phyloP scores from a whole-genome alignment of 35 echinoderm and acorn worm genomes.

The Chiridota heheva region DNA sequence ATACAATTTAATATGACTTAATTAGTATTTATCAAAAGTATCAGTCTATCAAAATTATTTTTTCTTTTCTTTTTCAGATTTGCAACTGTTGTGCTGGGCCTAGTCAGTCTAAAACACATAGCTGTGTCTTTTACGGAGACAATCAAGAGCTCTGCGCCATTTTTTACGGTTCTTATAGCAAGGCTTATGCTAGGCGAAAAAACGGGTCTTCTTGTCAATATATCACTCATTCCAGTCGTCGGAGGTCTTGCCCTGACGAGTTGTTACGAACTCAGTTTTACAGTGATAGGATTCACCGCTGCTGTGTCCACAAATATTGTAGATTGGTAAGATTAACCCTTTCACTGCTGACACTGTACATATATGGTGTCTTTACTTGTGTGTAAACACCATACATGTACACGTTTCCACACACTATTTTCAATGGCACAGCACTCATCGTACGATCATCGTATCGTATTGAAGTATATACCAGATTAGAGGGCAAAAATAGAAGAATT shows the following conservation, averaged over 20 bases:
- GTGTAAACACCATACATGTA: too few species aligned
- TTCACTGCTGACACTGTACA: too few species aligned
- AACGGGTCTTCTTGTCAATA: conserved; percentile 83
- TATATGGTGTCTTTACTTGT: too few species aligned
- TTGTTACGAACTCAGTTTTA: conserved; percentile 95
- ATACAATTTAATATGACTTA: too few species aligned
- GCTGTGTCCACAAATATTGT: conserved; percentile 96
- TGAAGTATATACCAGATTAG: not conserved
- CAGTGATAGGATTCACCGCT: conserved; percentile 75
- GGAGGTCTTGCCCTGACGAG: conserved; percentile 91
- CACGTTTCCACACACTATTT: too few species aligned
- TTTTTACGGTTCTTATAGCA: conserved; percentile 90
- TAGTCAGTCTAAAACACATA: conserved; percentile 88
- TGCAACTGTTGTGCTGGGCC: conserved; percentile 83
- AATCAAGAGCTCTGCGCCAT: conserved; percentile 93
- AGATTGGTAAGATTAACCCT: conserved; percentile 99
- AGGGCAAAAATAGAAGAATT: too few species aligned
- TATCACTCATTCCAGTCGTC: conserved; percentile 83
- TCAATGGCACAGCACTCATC: too few species aligned
- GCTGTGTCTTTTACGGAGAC: conserved; percentile 98
- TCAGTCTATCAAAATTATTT: too few species aligned
- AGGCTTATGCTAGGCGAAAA: conserved; percentile 69
- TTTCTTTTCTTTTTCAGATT: conserved; percentile 49
- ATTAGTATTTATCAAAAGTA: too few species aligned
- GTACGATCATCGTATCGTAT: too few species aligned